These are phyloP conservation scores for Eupithecia tripunctaria DNA, from an alignment of 2,888 invertebrate species.

Conservation along the genomic window DNA sequence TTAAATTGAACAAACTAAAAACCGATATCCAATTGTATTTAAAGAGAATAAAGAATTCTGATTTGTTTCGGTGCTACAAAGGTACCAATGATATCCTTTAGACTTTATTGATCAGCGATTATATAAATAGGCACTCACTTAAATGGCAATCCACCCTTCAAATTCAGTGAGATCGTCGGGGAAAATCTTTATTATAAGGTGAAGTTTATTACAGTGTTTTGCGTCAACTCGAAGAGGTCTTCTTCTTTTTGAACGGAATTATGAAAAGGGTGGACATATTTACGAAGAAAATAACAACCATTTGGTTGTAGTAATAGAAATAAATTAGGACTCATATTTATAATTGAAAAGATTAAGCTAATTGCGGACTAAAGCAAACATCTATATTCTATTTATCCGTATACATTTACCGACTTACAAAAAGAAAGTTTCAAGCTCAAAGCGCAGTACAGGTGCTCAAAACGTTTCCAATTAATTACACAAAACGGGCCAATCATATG, in stretches of 20 bases:
- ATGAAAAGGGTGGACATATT: neutral
- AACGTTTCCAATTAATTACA: slow-evolving; percentile 49
- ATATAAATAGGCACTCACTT: slow-evolving; percentile 15
- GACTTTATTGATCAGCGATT: slow-evolving; percentile 17
- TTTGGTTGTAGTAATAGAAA: no score
- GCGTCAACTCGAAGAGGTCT: slow-evolving; percentile 28
- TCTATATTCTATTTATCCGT: no score
- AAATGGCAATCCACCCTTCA: slow-evolving; percentile 26
- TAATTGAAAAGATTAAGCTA: no score
- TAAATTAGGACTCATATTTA: no score
- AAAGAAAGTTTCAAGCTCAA: slow-evolving; percentile 36
- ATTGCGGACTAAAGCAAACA: no score
- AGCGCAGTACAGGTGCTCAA: slow-evolving; percentile 49
- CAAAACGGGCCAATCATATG: slow-evolving; percentile 52
- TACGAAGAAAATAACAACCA: no score
- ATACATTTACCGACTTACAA: slow-evolving; percentile 1
- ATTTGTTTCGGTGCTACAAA: neutral
- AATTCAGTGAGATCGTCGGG: slow-evolving; percentile 21
- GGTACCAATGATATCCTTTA: slow-evolving; percentile 11
- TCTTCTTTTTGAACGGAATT: neutral
- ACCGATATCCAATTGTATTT: no score
- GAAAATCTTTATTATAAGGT: slow-evolving; percentile 33
- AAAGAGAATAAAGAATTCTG: no score
- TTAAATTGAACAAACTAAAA: neutral
- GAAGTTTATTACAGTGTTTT: slow-evolving; percentile 38